Evolutionary conservation across 2,888 invertebrate genomes (phyloP).

Genomic region (Elegia similella): DNA sequence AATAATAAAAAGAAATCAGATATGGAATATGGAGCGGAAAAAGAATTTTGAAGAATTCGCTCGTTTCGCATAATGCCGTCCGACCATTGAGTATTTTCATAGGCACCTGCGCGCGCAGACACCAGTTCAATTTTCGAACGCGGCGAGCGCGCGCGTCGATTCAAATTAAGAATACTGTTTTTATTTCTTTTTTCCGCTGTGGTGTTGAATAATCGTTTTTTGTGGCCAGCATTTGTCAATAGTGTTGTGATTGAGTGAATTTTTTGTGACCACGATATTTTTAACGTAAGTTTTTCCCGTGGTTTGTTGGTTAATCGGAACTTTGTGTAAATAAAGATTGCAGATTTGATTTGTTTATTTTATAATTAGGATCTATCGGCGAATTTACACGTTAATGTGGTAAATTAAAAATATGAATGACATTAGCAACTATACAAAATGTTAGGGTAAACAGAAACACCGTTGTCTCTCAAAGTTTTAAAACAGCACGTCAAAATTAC

Average conservation of each 20-base stretch:
- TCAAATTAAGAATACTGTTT: conserved; percentile 1
- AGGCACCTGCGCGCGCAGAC: conserved; percentile 8
- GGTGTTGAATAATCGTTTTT: conserved; percentile 10
- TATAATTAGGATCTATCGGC: background rate
- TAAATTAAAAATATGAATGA: background rate
- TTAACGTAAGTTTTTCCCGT: conserved; percentile 6
- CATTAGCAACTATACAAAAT: too few relatives aligned
- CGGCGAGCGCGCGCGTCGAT: conserved; percentile 10
- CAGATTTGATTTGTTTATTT: background rate
- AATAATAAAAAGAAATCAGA: conserved; percentile 9
- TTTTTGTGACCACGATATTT: background rate
- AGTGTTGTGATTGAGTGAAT: conserved; percentile 8
- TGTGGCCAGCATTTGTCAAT: conserved; percentile 8
- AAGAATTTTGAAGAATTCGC: conserved; percentile 9
- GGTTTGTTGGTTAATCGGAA: background rate
- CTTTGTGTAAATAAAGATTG: background rate
- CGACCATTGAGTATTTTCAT: conserved; percentile 12
- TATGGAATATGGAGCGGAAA: conserved; percentile 11
- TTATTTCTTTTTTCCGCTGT: background rate
- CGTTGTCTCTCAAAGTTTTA: too few relatives aligned
- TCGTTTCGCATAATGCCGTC: conserved; percentile 10
- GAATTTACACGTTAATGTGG: background rate
- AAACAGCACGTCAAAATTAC: too few relatives aligned
- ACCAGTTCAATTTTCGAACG: conserved; percentile 8
- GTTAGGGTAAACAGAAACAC: too few relatives aligned